Evolutionary conservation across 92 coral and sea anemone species (phyloP), one percentile per base, ranked within the genome.

Genomic region (Parazoanthus atlanticus): DNA sequence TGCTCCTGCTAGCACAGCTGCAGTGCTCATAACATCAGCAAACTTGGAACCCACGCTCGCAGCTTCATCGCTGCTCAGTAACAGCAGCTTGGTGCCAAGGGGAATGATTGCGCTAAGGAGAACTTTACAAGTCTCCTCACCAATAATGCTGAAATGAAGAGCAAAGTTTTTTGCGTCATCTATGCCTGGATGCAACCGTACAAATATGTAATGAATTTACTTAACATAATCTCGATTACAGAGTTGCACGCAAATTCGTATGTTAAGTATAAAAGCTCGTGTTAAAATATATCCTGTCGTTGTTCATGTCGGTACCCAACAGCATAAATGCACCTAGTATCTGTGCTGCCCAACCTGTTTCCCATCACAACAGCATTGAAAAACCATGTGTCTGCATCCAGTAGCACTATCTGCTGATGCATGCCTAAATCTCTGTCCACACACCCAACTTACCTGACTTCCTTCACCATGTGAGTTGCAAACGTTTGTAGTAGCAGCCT

Each of bases 401-500:
- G 28, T 23, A 6, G 21, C 9, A 7, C 10, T 61, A 4, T 6
- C 17, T 21, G 40, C 71, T 23, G 26, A 9, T 81, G 85, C 12
- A 21, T 81, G 72, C 13, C 69, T 81, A 34, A 52, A 8, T 23
- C 70, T 29, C 5, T n/a, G 73, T 52, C 15, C 29, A 23, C 23
- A 23, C 25, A 29, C 17, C 23, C 49, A 38, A 29, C 33, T 33
- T 92, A 97, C 98, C 95, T 90, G 49, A 84, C 87, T 74, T 94
- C 99, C 90, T 91, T 97, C 54, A 94, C 98, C 82, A 97, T 93
- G 66, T 90, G 94, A 36, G 98, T 90, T 19, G 94, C 97, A 88
- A 97, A 94, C 13, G 98, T 92, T 86, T 97, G 99, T 31, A 97
- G 89, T 30, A 95, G 93, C 4, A 97, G 96, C 79, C 99, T 92